Conservation (phyloP, 2,888 invertebrate genomes). For the Drosophila nr. medialis region DNA sequence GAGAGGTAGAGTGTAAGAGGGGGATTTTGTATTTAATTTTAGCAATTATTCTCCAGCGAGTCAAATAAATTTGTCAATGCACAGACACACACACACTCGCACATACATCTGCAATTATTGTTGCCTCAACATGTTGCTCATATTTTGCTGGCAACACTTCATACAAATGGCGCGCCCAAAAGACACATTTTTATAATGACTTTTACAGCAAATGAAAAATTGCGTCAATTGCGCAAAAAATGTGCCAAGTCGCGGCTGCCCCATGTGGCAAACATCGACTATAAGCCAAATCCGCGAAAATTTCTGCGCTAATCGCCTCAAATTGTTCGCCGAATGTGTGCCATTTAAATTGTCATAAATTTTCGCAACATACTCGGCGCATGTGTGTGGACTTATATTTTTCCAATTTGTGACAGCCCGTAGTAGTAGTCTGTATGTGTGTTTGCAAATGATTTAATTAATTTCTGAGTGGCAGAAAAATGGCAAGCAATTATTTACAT, state of each 20-base stretch:
- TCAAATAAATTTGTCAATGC: constrained; percentile 67
- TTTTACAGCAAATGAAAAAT: constrained; percentile 58
- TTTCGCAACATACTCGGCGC: constrained; percentile 40
- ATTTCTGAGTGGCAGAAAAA: constrained; percentile 56
- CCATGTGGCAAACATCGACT: constrained; percentile 57
- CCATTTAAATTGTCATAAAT: constrained; percentile 80
- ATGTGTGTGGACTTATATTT: constrained; percentile 34
- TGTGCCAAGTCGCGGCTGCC: constrained; percentile 47
- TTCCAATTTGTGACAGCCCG: constrained; percentile 43
- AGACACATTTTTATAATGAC: constrained; percentile 62
- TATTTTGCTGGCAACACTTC: constrained; percentile 36
- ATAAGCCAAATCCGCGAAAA: constrained; percentile 72
- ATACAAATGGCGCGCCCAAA: constrained; percentile 53
- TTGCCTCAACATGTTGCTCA: constrained; percentile 48
- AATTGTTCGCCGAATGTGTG: constrained; percentile 76
- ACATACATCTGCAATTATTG: constrained; percentile 50
- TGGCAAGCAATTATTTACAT: constrained; percentile 70
- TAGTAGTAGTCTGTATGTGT: constrained; percentile 11
- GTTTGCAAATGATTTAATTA: constrained; percentile 64
- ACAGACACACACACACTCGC: constrained; percentile 12
- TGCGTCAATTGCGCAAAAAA: constrained; percentile 40
- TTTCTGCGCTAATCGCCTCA: constrained; percentile 75
- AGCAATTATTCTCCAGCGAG: constrained; percentile 37
- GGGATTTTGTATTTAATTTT: constrained; percentile 38
- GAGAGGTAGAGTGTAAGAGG: neutral